Conservation (phyloP, 2,113 vertebrate species). For the Cololabis saira region DNA sequence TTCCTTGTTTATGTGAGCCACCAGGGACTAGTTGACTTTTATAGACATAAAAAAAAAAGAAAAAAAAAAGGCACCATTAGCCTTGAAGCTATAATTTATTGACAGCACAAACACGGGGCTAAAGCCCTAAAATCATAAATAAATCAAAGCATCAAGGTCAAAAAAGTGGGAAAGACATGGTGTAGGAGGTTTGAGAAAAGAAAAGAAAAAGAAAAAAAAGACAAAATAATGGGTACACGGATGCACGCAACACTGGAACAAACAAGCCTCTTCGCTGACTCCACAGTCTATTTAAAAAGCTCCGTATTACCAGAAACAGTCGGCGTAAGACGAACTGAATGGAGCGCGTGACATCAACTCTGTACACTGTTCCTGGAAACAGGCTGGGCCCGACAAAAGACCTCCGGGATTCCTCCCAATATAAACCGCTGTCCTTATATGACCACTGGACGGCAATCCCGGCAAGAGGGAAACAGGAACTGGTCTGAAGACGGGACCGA, state of each 20-base stretch:
- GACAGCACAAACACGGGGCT: no score
- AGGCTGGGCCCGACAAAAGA: not conserved
- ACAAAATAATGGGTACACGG: no score
- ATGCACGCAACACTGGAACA: slow-evolving; percentile 3
- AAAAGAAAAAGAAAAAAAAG: no score
- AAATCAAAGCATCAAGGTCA: no score
- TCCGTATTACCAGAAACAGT: slow-evolving; percentile 8
- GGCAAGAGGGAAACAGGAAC: slow-evolving; percentile 14
- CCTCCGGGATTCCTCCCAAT: slow-evolving; percentile 7
- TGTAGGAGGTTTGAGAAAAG: no score
- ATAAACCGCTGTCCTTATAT: slow-evolving; percentile 15
- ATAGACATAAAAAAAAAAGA: not conserved
- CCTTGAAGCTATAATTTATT: no score
- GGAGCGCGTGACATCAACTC: no score
- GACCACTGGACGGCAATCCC: not conserved
- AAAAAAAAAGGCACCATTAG: not conserved
- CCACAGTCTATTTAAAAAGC: slow-evolving; percentile 23
- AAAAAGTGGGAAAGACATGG: no score
- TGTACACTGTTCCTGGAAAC: slow-evolving; percentile 3
- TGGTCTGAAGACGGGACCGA: not conserved
- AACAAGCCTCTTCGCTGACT: slow-evolving; percentile 12
- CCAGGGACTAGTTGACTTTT: not conserved
- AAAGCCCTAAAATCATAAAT: no score
- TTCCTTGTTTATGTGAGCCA: not conserved
- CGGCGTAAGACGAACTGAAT: not conserved